A percentile compares a stretch with the other conserved stretches of the same genome.
These are phyloP conservation scores for Agrilus biguttatus DNA, from an alignment of 2,888 invertebrate species.

Conservation along the genomic window DNA sequence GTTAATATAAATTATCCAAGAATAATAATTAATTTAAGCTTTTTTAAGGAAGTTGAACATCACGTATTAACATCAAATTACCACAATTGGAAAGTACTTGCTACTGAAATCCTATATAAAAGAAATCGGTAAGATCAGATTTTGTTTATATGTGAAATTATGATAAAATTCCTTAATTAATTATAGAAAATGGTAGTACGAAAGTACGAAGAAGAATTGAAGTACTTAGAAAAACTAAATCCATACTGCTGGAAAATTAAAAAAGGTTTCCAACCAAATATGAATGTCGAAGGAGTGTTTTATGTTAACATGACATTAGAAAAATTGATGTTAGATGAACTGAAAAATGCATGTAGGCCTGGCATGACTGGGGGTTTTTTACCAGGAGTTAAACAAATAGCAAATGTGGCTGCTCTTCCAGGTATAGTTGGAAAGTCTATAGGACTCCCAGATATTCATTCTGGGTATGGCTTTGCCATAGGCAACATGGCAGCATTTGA, in stretches of 20 bases:
- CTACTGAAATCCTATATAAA: neutral
- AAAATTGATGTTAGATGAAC: slow-evolving; percentile 92
- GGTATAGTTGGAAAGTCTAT: slow-evolving; percentile 91
- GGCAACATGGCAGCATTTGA: slow-evolving; percentile 99
- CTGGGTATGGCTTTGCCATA: slow-evolving; percentile 99
- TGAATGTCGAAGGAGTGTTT: slow-evolving; percentile 97
- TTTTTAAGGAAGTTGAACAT: too few relatives aligned
- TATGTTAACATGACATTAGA: slow-evolving; percentile 89
- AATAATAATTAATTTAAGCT: too few relatives aligned
- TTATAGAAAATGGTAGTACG: slow-evolving; percentile 65
- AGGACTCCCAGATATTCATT: slow-evolving; percentile 92
- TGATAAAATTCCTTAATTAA: neutral
- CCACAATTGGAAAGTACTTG: too few relatives aligned
- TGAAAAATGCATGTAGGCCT: slow-evolving; percentile 78
- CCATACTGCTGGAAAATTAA: slow-evolving; percentile 86
- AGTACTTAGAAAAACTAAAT: slow-evolving; percentile 80
- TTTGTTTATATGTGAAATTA: neutral
- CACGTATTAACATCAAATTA: too few relatives aligned
- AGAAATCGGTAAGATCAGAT: too few relatives aligned
- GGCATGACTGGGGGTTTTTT: slow-evolving; percentile 90
- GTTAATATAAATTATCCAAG: too few relatives aligned
- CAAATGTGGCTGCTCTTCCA: slow-evolving; percentile 95
- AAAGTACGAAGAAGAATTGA: slow-evolving; percentile 82
- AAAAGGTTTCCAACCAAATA: slow-evolving; percentile 97
- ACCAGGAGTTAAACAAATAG: slow-evolving; percentile 97